phyloP scores from a whole-genome alignment of 2,888 invertebrate species.

The Synanthedon tipuliformis region DNA sequence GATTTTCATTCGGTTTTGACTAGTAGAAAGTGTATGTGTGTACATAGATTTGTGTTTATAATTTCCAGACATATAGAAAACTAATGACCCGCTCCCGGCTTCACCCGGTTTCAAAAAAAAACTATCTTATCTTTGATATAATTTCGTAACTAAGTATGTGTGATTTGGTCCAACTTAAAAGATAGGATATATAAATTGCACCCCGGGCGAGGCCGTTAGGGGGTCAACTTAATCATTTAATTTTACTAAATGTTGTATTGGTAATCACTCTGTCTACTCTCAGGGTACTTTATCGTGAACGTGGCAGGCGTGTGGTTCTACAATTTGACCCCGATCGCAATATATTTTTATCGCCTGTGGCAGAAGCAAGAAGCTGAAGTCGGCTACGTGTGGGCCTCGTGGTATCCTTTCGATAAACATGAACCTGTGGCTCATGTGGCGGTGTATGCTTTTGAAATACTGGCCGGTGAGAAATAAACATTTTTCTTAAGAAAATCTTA shows the following conservation, averaged over 20 bases:
- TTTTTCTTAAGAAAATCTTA: no score
- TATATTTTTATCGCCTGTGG: slow-evolving; percentile 34
- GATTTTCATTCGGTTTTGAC: no score
- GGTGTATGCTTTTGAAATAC: slow-evolving; percentile 54
- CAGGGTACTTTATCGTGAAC: slow-evolving; percentile 50
- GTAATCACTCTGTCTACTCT: slow-evolving; percentile 3
- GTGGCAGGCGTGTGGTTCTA: slow-evolving; percentile 51
- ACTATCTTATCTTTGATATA: no score
- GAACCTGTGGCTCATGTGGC: slow-evolving; percentile 36
- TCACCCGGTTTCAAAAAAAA: no score
- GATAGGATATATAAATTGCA: no score
- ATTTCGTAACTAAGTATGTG: no score
- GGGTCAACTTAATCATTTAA: not conserved
- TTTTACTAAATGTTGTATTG: not conserved
- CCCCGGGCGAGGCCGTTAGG: no score
- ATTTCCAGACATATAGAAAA: no score
- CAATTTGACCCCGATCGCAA: slow-evolving; percentile 44
- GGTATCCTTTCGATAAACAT: slow-evolving; percentile 61
- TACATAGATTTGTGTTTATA: no score
- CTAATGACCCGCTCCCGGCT: no score
- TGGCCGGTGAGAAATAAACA: slow-evolving; percentile 32
- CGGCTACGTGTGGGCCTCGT: slow-evolving; percentile 54
- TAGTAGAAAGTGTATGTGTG: no score
- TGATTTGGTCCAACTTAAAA: no score
- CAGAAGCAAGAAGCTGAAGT: slow-evolving; percentile 27